phyloP scores from a whole-genome alignment of 2,888 invertebrate genomes.

The Pecten maximus region DNA sequence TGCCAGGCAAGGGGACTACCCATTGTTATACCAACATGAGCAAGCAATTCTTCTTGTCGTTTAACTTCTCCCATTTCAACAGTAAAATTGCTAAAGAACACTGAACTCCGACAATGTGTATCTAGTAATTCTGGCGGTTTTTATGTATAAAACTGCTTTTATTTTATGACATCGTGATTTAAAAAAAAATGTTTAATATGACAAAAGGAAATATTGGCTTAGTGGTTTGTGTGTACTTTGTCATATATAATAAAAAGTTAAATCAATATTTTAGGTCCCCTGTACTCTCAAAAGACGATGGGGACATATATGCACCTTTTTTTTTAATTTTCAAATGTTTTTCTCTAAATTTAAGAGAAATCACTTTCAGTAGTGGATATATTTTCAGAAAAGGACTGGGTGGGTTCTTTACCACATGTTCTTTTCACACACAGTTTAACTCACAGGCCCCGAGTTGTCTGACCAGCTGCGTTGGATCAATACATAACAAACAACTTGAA shows the following conservation, averaged over 20 bases:
- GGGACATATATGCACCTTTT: no score
- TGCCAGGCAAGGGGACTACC: background rate
- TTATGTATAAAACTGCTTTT: background rate
- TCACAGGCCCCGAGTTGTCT: background rate
- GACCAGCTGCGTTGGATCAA: background rate
- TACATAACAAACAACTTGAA: background rate
- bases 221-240: no score
- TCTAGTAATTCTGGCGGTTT: background rate
- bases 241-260: no score
- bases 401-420: background rate
- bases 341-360: no score
- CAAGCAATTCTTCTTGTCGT: conserved; percentile 5
- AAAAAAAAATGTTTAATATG: no score
- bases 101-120: background rate
- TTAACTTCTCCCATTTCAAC: conserved; percentile 2
- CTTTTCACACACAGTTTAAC: background rate
- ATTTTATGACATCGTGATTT: no score
- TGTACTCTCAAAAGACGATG: no score
- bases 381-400: background rate
- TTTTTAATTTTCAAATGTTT: no score
- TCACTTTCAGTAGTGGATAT: no score
- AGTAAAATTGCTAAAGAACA: background rate
- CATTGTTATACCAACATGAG: background rate
- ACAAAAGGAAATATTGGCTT: no score
- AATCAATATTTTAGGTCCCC: no score